Conservation (phyloP, 1,140 invertebrate species). For the Mesaphorura yosii region DNA sequence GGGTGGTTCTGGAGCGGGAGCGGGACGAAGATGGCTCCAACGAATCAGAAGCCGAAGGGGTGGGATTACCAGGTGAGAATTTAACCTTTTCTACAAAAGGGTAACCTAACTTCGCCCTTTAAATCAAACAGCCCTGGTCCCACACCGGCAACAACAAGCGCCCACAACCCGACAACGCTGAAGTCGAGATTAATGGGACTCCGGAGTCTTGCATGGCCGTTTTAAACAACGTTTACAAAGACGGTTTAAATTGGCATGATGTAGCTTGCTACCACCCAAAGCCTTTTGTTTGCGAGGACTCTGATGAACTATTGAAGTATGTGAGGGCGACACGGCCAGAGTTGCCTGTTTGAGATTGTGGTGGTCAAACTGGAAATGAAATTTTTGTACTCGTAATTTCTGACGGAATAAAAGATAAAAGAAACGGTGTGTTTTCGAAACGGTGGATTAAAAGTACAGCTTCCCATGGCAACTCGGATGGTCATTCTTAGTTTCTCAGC, state of each 20-base stretch:
- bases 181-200: constrained; percentile 80
- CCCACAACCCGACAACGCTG: constrained; percentile 77
- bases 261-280: constrained; percentile 74
- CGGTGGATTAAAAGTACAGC: too few species aligned
- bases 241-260: constrained; percentile 83
- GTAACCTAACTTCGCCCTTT: constrained; percentile 28
- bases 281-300: constrained; percentile 77
- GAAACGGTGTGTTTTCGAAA: too few species aligned
- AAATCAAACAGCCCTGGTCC: constrained; percentile 55
- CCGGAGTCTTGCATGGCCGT: constrained; percentile 72
- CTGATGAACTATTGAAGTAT: constrained; percentile 70
- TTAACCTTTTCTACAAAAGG: constrained; percentile 5
- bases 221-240: constrained; percentile 81
- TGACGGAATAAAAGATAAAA: too few species aligned
- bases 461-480: too few species aligned
- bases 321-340: constrained; percentile 44
- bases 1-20: constrained; percentile 91
- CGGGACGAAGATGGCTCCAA: constrained; percentile 72
- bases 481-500: too few species aligned
- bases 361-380: too few species aligned
- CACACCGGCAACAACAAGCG: constrained; percentile 76
- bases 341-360: constrained; percentile 13
- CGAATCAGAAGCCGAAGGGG: constrained; percentile 43
- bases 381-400: too few species aligned
- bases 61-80: constrained; percentile 39